These are phyloP conservation scores for Epinotia nisella DNA, from an alignment of 2,888 invertebrate genomes.

Conservation along the genomic window DNA sequence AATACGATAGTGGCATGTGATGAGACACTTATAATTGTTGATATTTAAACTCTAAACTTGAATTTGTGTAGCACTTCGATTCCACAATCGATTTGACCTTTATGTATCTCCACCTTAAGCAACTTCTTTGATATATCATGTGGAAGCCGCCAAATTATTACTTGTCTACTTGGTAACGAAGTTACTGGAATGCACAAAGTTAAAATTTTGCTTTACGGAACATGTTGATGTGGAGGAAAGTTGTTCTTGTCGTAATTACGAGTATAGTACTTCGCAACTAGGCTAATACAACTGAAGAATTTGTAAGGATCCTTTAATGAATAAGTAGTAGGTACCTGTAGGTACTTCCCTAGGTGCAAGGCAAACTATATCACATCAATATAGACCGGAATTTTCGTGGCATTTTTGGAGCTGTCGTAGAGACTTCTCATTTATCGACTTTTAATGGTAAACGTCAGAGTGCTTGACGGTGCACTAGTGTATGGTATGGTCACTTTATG, in stretches of 20 bases:
- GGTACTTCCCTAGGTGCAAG: no score
- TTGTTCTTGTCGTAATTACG: background rate
- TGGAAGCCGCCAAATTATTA: background rate
- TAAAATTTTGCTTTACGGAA: slow-evolving; percentile 8
- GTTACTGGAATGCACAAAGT: background rate
- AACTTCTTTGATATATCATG: slow-evolving; percentile 10
- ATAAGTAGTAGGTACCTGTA: no score
- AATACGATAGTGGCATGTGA: background rate
- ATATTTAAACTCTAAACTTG: background rate
- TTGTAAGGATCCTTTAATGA: background rate
- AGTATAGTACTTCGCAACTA: background rate
- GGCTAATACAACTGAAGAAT: background rate
- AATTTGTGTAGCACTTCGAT: background rate
- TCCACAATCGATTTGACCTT: background rate
- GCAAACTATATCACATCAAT: no score
- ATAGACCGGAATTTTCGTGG: no score
- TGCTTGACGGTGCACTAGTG: no score
- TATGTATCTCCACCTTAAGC: background rate
- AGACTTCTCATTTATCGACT: no score
- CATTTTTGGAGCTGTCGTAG: no score
- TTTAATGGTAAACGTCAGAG: no score
- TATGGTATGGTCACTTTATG: no score
- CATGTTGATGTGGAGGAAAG: background rate
- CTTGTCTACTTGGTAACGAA: background rate
- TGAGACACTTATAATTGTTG: background rate